Evolutionary conservation across 2,797 vertebrate species (phyloP).

Genomic region (Dipus sagitta): DNA sequence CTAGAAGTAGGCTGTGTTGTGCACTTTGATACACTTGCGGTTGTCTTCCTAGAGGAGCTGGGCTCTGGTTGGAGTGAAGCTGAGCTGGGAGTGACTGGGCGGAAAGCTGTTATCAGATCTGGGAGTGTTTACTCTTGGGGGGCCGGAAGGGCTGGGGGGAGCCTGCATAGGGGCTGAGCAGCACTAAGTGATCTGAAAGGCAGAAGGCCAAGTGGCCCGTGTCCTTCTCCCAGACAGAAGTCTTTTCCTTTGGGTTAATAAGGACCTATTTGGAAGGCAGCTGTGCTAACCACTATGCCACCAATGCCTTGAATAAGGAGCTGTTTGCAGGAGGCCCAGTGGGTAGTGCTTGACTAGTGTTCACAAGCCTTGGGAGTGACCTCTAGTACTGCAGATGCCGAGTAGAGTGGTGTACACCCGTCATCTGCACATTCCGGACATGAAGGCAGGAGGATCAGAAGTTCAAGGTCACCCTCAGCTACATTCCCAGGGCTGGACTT

Average conservation of each 20-base stretch:
- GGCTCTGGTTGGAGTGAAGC: neutral
- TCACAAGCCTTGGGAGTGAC: too few relatives aligned
- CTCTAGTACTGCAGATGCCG: neutral
- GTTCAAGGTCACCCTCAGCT: neutral
- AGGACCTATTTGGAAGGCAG: neutral
- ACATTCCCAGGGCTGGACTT: neutral
- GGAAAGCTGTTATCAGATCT: neutral
- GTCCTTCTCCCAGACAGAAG: neutral
- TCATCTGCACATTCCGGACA: neutral
- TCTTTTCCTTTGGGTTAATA: neutral
- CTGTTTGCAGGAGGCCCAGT: neutral
- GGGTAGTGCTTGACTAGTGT: too few relatives aligned
- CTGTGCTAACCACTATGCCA: too few relatives aligned
- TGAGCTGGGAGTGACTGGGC: neutral
- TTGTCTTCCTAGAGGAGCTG: neutral
- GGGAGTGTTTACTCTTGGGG: neutral
- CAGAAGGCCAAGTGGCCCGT: neutral
- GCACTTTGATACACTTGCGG: neutral
- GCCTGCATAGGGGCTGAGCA: neutral
- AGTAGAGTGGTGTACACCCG: neutral
- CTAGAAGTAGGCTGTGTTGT: fast-evolving
- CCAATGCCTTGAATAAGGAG: neutral
- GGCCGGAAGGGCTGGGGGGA: fast-evolving
- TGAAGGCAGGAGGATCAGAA: too few relatives aligned
- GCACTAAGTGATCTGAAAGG: neutral